Conservation (phyloP, 2,888 invertebrate genomes). For the Athalia circularis region DNA sequence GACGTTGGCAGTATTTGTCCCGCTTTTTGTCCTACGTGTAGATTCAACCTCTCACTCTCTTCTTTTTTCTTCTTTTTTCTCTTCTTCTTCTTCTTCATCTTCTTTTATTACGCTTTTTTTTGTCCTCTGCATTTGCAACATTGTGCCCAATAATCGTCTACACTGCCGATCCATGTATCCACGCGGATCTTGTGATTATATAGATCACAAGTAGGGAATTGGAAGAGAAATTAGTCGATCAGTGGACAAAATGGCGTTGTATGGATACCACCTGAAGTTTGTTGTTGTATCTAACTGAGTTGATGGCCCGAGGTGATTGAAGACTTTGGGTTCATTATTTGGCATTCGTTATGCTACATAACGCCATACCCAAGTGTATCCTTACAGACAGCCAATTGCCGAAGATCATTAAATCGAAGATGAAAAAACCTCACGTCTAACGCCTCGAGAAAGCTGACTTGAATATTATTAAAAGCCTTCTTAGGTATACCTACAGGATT, state of each 20-base stretch:
- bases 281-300: neutral
- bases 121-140: no score
- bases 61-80: neutral
- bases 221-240: no score
- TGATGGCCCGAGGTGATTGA: neutral
- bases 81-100: neutral
- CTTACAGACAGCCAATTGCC: neutral
- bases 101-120: no score
- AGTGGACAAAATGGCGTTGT: no score
- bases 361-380: neutral
- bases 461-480: constrained; percentile 2
- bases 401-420: neutral
- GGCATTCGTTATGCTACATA: constrained; percentile 24
- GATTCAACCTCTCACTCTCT: neutral
- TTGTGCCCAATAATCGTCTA: no score
- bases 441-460: neutral
- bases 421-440: neutral
- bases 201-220: no score
- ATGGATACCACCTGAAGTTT: neutral
- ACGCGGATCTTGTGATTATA: no score
- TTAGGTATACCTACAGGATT: no score
- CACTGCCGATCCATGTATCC: no score
- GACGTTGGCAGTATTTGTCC: constrained; percentile 8
- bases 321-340: constrained; percentile 8
- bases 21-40: constrained; percentile 2